A percentile compares a stretch with the other conserved stretches of the same genome.
phyloP scores from a whole-genome alignment of 2,113 vertebrate genomes.

The Phylloscopus whistleri region DNA sequence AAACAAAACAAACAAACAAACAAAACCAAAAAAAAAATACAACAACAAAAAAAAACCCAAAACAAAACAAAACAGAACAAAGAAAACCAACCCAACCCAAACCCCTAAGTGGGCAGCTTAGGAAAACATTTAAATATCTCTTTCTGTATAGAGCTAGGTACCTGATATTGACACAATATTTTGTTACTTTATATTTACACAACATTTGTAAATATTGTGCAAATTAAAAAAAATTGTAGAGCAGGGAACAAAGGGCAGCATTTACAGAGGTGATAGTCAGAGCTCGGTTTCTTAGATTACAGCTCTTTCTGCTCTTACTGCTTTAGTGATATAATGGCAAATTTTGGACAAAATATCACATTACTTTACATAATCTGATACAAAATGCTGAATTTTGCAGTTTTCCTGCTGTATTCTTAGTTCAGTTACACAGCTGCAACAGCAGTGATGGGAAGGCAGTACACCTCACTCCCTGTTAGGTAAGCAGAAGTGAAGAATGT shows the following conservation, averaged over 20 bases:
- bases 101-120: neutral
- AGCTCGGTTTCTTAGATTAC: neutral
- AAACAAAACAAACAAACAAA: neutral
- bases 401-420: neutral
- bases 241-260: neutral
- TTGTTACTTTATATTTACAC: neutral
- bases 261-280: neutral
- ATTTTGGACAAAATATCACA: neutral
- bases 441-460: neutral
- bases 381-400: neutral
- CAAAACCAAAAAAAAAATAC: neutral
- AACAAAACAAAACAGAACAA: neutral
- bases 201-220: neutral
- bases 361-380: neutral
- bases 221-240: neutral
- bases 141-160: neutral
- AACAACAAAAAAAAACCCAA: neutral
- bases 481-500: neutral
- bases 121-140: neutral
- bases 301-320: neutral
- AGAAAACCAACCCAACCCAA: too few relatives aligned
- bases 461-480: rapidly evolving
- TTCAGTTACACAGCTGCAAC: neutral
- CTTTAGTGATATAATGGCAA: neutral
- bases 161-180: neutral